Percentiles rank a stretch among this genome's conserved stretches.
These are phyloP conservation scores for Andrena praecox DNA, from an alignment of 2,888 invertebrate genomes.

Conservation along the genomic window DNA sequence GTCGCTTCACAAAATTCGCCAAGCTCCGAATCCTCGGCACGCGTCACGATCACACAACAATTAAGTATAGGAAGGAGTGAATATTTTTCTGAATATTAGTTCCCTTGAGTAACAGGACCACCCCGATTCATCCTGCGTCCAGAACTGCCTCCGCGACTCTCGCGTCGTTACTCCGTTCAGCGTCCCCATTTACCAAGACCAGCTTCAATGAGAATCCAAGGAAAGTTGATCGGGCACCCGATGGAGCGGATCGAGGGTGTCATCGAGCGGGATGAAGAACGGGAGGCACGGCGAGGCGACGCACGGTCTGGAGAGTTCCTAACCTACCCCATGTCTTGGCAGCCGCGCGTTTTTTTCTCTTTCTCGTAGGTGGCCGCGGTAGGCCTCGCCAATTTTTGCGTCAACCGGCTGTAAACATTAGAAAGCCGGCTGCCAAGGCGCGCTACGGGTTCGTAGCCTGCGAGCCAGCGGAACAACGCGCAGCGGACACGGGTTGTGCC, in stretches of 20 bases:
- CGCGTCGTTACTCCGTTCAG: too few species aligned
- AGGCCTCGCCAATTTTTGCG: constrained; percentile 83
- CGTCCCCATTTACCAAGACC: too few species aligned
- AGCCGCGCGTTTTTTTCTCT: constrained; percentile 75
- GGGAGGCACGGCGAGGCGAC: constrained; percentile 17
- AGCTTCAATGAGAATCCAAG: too few species aligned
- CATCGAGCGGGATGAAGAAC: not conserved
- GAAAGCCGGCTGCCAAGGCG: constrained; percentile 81
- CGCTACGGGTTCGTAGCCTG: constrained; percentile 24
- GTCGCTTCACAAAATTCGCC: too few species aligned
- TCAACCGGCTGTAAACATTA: constrained; percentile 82
- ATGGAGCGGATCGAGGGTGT: not conserved
- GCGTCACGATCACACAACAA: too few species aligned
- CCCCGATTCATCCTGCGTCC: too few species aligned
- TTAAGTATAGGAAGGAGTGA: too few species aligned
- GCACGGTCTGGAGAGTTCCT: constrained; percentile 69
- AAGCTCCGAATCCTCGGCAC: too few species aligned
- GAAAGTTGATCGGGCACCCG: too few species aligned
- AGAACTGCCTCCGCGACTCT: too few species aligned
- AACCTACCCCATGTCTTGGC: constrained; percentile 83
- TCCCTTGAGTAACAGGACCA: too few species aligned
- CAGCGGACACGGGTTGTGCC: constrained; percentile 41
- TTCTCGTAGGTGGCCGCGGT: constrained; percentile 75
- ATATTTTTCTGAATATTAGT: too few species aligned
- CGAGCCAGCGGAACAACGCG: constrained; percentile 35